A percentile compares a stretch with the other conserved stretches of the same genome.
These are phyloP conservation scores for Argentina silus DNA, from an alignment of 2,797 vertebrate species.

Conservation along the genomic window DNA sequence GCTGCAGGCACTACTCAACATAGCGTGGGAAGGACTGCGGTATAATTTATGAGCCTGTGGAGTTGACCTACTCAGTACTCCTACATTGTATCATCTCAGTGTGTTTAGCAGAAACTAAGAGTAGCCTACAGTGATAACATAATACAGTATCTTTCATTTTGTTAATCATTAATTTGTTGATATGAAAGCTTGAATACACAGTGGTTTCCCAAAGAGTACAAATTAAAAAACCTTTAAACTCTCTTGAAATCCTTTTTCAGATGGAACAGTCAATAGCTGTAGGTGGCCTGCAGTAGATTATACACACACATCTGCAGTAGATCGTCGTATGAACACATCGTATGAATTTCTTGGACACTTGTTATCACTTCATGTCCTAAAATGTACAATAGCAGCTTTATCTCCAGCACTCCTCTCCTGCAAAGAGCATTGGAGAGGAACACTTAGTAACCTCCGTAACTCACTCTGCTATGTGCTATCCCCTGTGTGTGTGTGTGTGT, in stretches of 20 bases:
- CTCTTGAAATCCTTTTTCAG: background rate
- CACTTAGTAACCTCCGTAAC: constrained; percentile 4
- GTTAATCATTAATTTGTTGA: too few relatives aligned
- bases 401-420: background rate
- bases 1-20: constrained; percentile 51
- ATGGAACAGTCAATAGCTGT: background rate
- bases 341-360: constrained; percentile 6
- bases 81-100: background rate
- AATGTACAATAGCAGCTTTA: background rate
- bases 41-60: background rate
- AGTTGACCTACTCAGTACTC: background rate
- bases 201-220: too few relatives aligned
- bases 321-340: too few relatives aligned
- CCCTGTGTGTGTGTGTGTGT: background rate
- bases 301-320: background rate
- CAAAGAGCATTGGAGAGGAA: constrained; percentile 18
- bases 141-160: too few relatives aligned
- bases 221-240: background rate
- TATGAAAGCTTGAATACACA: too few relatives aligned
- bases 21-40: background rate
- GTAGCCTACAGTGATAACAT: too few relatives aligned
- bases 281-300: background rate
- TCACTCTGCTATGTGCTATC: constrained; percentile 28
- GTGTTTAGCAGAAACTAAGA: too few relatives aligned
- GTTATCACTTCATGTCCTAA: constrained; percentile 6